phyloP scores from a whole-genome alignment of 2,888 invertebrate species.

The Listrodromus nycthemerus region DNA sequence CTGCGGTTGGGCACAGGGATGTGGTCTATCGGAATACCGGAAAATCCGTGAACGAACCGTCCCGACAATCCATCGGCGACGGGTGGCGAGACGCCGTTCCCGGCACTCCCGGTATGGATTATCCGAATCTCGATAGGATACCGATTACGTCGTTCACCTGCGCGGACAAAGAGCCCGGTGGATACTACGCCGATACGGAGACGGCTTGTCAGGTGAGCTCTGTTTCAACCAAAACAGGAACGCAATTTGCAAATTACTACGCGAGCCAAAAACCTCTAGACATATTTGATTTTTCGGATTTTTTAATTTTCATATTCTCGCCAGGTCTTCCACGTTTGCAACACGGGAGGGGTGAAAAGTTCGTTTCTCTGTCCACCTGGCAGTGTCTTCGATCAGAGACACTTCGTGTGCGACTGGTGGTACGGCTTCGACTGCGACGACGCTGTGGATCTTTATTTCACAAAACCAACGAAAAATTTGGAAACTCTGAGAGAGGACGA shows the following conservation, averaged over 20 bases:
- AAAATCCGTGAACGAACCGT: slow-evolving; percentile 53
- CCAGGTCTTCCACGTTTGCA: slow-evolving; percentile 86
- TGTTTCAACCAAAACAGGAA: not conserved
- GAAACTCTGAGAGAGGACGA: slow-evolving; percentile 53
- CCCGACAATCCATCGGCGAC: slow-evolving; percentile 64
- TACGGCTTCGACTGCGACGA: slow-evolving; percentile 85
- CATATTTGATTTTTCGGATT: not conserved
- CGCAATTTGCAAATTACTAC: too few relatives aligned
- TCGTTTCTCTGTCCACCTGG: slow-evolving; percentile 86
- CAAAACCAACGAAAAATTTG: slow-evolving; percentile 68
- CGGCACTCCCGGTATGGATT: slow-evolving; percentile 84
- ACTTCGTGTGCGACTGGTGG: slow-evolving; percentile 87
- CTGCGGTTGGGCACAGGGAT: slow-evolving; percentile 49
- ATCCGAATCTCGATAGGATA: slow-evolving; percentile 83
- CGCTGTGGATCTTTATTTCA: slow-evolving; percentile 70
- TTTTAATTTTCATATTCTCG: slow-evolving; percentile 15
- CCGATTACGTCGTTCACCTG: slow-evolving; percentile 85
- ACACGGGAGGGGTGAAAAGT: slow-evolving; percentile 84
- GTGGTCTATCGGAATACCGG: slow-evolving; percentile 54
- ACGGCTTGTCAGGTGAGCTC: slow-evolving; percentile 84
- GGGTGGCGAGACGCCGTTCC: slow-evolving; percentile 81
- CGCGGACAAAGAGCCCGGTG: slow-evolving; percentile 82
- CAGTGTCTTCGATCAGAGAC: slow-evolving; percentile 86
- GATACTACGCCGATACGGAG: slow-evolving; percentile 85
- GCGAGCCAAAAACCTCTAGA: too few relatives aligned